Base-by-base conservation (phyloP, 2,888 invertebrate species). In the Copidosoma aretas region DNA sequence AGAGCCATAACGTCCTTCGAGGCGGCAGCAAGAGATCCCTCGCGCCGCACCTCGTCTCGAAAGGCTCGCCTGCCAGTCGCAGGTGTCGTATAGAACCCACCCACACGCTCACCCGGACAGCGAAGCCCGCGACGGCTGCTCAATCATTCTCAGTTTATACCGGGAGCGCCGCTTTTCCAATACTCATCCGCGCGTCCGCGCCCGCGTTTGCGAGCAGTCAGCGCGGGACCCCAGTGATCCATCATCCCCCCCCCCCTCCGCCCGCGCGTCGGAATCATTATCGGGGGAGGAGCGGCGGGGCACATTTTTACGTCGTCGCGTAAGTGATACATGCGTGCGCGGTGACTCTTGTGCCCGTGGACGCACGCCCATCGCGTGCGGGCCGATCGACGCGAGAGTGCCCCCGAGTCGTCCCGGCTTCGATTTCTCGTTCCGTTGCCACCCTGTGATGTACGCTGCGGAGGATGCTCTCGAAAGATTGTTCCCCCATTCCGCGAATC, bases 71-170 rank as follows among this genome's bases (percentile, higher is more conserved):
- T n/a, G n/a, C n/a, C n/a, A n/a, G n/a, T n/a, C n/a, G n/a, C n/a
- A n/a, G n/a, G n/a, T 41, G 41, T 14, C 41, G 10, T 14, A 14
- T 14, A 41, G 1, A 12, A 4, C 2, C 12, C 43, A 8, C 43
- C 43, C 43, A 24, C 41, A 15, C 24, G 12, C 24, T 32, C 24
- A 22, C 21, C n/a, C 10, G n/a, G n/a, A 14, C 17, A n/a, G 14
- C 68, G 68, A 69, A 74, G 76, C 77, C 75, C 73, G 72, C 77
- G 74, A 76, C 75, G 73, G 74, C 77, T 75, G 77, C 77, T 80
- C 80, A 77, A 80, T 80, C 79, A 80, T 80, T 79, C 77, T 75
- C 75, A 75, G 78, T 77, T 79, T 76, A 76, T 46, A 73, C 68
- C 64, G 71, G 70, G 57, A 10, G 22, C 49, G 60, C 58, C 69